Percentiles rank a stretch among this genome's conserved stretches.
Conservation (phyloP, 2,888 invertebrate species). For the Latrodectus hesperus region DNA sequence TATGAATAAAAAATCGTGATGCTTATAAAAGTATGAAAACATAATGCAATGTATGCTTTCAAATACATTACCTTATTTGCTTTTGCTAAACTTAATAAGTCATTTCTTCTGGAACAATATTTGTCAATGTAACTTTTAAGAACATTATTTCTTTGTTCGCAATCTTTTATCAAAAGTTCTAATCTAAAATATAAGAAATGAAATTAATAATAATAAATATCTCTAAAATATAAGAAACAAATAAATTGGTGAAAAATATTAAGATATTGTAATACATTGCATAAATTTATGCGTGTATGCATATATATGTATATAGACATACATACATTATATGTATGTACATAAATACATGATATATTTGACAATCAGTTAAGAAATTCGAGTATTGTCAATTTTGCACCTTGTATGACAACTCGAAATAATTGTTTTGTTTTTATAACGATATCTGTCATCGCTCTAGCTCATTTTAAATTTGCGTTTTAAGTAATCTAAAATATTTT, state of each 20-base stretch:
- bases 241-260: background rate
- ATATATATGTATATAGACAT: background rate
- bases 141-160: background rate
- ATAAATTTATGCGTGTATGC: background rate
- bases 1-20: no score
- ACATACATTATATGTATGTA: background rate
- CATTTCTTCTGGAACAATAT: background rate
- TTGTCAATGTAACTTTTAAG: background rate
- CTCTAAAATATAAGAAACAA: background rate
- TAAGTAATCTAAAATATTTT: no score
- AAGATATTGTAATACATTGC: background rate
- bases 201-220: background rate
- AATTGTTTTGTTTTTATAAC: no score
- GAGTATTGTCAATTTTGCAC: no score
- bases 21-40: no score
- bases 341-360: no score
- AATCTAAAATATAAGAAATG: background rate
- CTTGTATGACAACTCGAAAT: no score
- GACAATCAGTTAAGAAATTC: no score
- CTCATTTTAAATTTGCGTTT: no score
- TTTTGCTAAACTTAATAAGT: background rate
- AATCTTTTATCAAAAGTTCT: background rate
- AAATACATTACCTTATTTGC: background rate
- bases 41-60: no score
- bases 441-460: no score